These are phyloP conservation scores for Apodemus speciosus DNA, from an alignment of 2,113 vertebrate genomes.

Conservation along the genomic window DNA sequence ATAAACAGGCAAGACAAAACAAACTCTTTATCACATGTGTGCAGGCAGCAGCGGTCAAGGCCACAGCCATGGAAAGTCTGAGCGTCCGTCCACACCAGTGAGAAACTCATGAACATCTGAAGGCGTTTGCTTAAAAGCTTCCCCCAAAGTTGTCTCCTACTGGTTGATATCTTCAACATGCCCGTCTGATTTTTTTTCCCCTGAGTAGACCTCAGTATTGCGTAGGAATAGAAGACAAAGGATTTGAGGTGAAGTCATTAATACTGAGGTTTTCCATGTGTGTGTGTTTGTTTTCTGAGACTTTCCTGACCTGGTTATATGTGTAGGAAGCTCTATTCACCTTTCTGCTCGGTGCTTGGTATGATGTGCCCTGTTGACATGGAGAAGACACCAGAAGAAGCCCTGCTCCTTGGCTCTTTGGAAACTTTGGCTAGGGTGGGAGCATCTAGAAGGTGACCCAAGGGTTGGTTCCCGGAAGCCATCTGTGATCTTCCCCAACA, in stretches of 20 bases:
- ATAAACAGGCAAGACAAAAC: constrained; percentile 47
- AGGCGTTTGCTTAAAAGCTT: not conserved
- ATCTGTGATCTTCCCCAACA: no score
- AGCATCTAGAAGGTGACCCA: not conserved
- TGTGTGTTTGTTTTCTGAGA: not conserved
- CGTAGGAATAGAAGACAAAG: not conserved
- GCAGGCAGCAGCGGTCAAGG: not conserved
- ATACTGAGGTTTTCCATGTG: not conserved
- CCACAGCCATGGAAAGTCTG: constrained; percentile 45
- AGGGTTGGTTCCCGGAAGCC: fast-evolving
- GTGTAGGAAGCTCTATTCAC: not conserved
- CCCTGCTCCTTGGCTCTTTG: not conserved
- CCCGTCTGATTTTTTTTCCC: not conserved
- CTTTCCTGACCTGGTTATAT: not conserved
- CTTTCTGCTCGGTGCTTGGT: fast-evolving
- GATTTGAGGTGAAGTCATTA: not conserved
- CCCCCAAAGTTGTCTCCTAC: constrained; percentile 22
- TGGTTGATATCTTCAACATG: constrained; percentile 55
- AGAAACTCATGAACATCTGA: constrained; percentile 53
- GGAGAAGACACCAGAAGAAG: fast-evolving
- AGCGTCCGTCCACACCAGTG: not conserved
- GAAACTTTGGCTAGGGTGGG: not conserved
- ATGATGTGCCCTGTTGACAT: not conserved
- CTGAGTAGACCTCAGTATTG: not conserved
- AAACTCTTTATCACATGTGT: constrained; percentile 60